A percentile compares a stretch with the other conserved stretches of the same genome.
Conservation (phyloP, 2,888 invertebrate genomes). For the Cantharis lateralis region DNA sequence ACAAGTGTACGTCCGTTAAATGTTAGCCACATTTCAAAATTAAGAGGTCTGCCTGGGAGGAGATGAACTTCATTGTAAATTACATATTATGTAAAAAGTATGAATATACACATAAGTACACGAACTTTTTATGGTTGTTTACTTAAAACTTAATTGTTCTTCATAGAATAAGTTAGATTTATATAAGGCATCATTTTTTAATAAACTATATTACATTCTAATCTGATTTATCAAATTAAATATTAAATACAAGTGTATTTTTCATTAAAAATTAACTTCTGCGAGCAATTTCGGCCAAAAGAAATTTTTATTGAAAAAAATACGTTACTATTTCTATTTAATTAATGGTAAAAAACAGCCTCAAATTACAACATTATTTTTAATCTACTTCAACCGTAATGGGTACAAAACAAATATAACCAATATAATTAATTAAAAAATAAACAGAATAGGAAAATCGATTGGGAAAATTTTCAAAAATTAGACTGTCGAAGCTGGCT, state of each 20-base stretch:
- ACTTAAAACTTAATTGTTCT: constrained; percentile 36
- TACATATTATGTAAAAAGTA: constrained; percentile 29
- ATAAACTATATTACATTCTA: constrained; percentile 42
- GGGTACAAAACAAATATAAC: background rate
- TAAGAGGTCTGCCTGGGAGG: background rate
- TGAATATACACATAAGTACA: constrained; percentile 27
- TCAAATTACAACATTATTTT: background rate
- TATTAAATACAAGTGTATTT: constrained; percentile 6
- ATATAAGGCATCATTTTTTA: constrained; percentile 51
- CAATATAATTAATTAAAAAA: background rate
- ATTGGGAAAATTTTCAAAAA: background rate
- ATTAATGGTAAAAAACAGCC: background rate
- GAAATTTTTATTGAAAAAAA: background rate
- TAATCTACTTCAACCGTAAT: background rate
- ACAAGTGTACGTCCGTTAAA: background rate
- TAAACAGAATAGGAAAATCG: background rate
- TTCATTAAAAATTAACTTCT: background rate
- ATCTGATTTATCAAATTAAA: constrained; percentile 6
- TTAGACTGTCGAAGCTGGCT: background rate
- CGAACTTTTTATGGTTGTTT: constrained; percentile 13
- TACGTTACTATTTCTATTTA: background rate
- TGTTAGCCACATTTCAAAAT: background rate
- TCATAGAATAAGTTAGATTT: constrained; percentile 45
- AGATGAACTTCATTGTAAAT: constrained; percentile 6
- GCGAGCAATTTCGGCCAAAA: background rate